A percentile compares a stretch with the other conserved stretches of the same genome.
Evolutionary conservation across 1,140 invertebrate species (phyloP).

Genomic region (Campoletis sonorensis): DNA sequence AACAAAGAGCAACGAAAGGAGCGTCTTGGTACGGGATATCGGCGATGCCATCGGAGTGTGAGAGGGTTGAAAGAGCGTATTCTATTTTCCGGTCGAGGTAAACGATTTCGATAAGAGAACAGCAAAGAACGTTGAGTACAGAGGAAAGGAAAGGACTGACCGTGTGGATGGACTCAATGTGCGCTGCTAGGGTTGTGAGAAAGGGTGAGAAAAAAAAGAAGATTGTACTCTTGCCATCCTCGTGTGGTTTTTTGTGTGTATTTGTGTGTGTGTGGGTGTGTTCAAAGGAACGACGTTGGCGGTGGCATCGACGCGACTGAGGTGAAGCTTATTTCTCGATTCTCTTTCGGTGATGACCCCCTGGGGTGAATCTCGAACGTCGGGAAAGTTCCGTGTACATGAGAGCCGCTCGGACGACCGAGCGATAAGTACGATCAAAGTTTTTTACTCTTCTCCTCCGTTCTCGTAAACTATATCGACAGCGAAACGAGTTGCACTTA

Average conservation of each 20-base stretch:
- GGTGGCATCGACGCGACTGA: conserved; percentile 11
- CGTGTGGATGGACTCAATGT: not conserved
- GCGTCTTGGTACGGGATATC: conserved; percentile 24
- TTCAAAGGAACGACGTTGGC: not conserved
- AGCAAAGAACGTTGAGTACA: not conserved
- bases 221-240: not conserved
- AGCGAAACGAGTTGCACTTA: too few relatives aligned
- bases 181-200: not conserved
- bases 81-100: conserved; percentile 47
- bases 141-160: conserved; percentile 7
- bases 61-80: conserved; percentile 40
- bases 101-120: conserved; percentile 49
- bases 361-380: conserved; percentile 27
- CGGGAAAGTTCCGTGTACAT: conserved; percentile 12
- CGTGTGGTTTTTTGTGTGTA: not conserved
- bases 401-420: not conserved
- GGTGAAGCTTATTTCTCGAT: conserved; percentile 40
- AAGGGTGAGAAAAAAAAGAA: conserved; percentile 27
- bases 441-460: not conserved
- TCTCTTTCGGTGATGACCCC: conserved; percentile 42
- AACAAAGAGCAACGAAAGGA: conserved; percentile 37
- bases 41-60: conserved; percentile 22
- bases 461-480: not conserved
- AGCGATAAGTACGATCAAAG: conserved; percentile 38
- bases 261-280: not conserved